These are phyloP conservation scores for Aurelia coerulea DNA, from an alignment of 30 jellyfish, hydroid and myxozoan species.

Conservation along the genomic window DNA sequence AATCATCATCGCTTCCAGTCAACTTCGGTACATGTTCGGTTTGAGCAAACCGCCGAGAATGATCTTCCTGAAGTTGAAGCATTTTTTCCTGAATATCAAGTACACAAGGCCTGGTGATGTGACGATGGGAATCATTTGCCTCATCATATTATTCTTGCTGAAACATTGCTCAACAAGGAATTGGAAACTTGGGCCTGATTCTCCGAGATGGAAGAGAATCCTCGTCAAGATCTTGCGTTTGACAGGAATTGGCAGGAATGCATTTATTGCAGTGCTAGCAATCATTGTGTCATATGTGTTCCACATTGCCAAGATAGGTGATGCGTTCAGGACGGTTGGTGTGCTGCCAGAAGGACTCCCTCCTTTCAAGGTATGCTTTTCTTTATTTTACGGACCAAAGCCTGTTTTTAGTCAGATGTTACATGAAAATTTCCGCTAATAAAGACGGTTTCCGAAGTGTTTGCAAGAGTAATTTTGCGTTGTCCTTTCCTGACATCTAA, in stretches of 20 bases:
- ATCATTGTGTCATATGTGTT: constrained; percentile 64
- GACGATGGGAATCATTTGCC: constrained; percentile 67
- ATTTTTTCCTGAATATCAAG: constrained; percentile 56
- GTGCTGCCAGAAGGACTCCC: constrained; percentile 86
- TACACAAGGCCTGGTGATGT: constrained; percentile 75
- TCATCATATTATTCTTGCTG: constrained; percentile 41
- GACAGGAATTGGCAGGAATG: constrained; percentile 71
- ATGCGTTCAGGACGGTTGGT: constrained; percentile 69
- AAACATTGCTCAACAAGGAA: constrained; percentile 23
- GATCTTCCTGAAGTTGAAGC: constrained; percentile 35
- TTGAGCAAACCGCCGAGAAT: constrained; percentile 56
- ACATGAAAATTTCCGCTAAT: no score
- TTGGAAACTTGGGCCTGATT: not conserved
- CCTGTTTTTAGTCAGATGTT: no score
- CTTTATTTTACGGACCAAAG: no score
- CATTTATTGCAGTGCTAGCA: constrained; percentile 64
- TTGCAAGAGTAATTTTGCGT: no score
- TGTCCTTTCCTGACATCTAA: no score
- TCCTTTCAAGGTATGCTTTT: constrained; percentile 41
- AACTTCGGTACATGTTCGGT: constrained; percentile 80
- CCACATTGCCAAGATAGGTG: constrained; percentile 10
- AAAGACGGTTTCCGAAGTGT: no score
- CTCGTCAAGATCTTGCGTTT: constrained; percentile 38
- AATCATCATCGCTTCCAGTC: constrained; percentile 62
- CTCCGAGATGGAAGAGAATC: constrained; percentile 15